Conservation (phyloP, 37 sponge, comb jelly and placozoan species). For the Spongilla lacustris region DNA sequence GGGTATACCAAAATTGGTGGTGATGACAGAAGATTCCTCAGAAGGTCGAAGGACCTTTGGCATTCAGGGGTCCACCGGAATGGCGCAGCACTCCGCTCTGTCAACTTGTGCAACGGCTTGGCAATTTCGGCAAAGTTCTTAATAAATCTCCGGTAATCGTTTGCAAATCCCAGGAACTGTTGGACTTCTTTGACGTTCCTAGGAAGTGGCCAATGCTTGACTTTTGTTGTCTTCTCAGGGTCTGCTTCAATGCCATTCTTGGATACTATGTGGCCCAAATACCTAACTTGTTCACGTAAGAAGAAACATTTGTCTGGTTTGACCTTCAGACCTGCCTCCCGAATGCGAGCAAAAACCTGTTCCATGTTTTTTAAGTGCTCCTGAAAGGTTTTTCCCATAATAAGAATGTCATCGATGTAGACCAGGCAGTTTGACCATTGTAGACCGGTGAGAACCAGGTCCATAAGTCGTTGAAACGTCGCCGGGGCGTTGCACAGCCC, state of each 20-base stretch:
- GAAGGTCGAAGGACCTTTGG: constrained; percentile 15
- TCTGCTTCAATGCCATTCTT: neutral
- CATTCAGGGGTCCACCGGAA: constrained; percentile 35
- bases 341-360: constrained; percentile 23
- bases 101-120: constrained; percentile 32
- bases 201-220: constrained; percentile 4
- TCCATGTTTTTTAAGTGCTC: constrained; percentile 23
- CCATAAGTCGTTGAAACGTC: constrained; percentile 45
- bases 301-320: constrained; percentile 34
- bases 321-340: constrained; percentile 31
- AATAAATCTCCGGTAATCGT: constrained; percentile 28
- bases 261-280: constrained; percentile 52
- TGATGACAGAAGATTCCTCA: constrained; percentile 14
- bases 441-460: constrained; percentile 17
- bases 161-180: constrained; percentile 31
- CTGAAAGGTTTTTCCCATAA: constrained; percentile 28
- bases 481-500: constrained; percentile 50
- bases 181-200: neutral
- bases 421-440: constrained; percentile 44
- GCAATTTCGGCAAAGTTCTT: constrained; percentile 38
- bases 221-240: neutral
- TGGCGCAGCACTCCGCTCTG: neutral
- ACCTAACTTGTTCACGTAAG: constrained; percentile 15
- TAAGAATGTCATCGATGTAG: constrained; percentile 48
- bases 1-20: constrained; percentile 34